phyloP scores from a whole-genome alignment of 2,113 vertebrate species.

The Nothoprocta perdicaria region DNA sequence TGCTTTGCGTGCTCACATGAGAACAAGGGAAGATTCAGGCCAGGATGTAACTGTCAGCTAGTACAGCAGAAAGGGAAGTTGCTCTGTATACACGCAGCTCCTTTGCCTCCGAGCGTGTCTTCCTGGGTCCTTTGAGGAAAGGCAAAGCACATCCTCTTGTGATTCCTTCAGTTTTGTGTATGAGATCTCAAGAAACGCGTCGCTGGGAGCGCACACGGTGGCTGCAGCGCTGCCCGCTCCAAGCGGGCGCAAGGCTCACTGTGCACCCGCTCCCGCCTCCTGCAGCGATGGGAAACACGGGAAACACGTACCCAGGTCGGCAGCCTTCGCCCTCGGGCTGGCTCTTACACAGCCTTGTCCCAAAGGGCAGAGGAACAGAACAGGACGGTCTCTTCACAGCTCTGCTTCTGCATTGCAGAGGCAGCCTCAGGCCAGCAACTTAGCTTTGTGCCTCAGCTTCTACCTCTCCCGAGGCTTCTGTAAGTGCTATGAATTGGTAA shows the following conservation, averaged over 20 bases:
- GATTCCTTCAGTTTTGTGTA: not conserved
- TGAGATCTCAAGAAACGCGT: not conserved
- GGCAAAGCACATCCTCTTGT: not conserved
- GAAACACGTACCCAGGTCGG: accelerated
- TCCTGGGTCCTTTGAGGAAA: not conserved
- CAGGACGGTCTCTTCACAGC: not conserved
- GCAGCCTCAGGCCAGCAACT: not conserved
- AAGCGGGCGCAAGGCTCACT: no score
- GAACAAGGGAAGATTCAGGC: not conserved
- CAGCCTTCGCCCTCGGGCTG: not conserved
- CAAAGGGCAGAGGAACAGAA: not conserved
- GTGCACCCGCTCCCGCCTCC: no score
- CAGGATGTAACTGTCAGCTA: not conserved
- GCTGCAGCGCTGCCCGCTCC: no score
- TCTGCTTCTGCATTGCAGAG: not conserved
- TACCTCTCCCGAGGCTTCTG: not conserved
- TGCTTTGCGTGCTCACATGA: not conserved
- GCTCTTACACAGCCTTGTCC: not conserved
- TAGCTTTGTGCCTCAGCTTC: not conserved
- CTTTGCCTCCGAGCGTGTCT: not conserved
- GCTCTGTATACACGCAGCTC: accelerated
- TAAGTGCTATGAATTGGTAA: not conserved
- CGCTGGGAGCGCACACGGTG: not conserved
- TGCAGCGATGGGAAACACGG: no score
- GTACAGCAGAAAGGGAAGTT: not conserved